Conservation (phyloP, 2,888 invertebrate species). For the Odontothrips loti region DNA sequence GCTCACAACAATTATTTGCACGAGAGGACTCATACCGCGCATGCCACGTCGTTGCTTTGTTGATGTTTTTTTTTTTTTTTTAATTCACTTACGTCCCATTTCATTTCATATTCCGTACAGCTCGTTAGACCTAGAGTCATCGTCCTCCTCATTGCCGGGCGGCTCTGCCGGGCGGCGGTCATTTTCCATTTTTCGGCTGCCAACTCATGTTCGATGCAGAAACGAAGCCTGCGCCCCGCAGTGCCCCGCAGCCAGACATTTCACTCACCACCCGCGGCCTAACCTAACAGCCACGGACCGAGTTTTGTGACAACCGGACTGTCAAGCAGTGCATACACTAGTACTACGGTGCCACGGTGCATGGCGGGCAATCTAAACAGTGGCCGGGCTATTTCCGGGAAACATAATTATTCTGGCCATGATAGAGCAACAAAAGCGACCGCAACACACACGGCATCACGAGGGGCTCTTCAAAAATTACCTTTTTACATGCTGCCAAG, state of each 20-base stretch:
- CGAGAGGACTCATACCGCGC: not conserved
- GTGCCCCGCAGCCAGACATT: too few species aligned
- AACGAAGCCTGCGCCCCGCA: too few species aligned
- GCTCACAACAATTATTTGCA: constrained; percentile 21
- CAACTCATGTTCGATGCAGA: too few species aligned
- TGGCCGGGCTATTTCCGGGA: constrained; percentile 20
- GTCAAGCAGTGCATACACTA: too few species aligned
- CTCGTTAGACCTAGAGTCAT: too few species aligned
- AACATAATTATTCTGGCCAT: not conserved
- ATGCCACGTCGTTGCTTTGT: not conserved
- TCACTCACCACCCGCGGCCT: too few species aligned
- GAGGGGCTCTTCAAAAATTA: not conserved
- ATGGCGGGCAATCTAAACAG: not conserved
- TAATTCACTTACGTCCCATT: constrained; percentile 6
- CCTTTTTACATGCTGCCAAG: not conserved
- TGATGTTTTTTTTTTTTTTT: not conserved
- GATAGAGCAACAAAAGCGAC: constrained; percentile 24
- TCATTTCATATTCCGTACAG: not conserved
- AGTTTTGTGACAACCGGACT: too few species aligned
- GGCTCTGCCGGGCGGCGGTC: too few species aligned
- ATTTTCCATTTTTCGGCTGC: too few species aligned
- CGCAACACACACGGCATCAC: not conserved
- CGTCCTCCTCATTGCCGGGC: too few species aligned
- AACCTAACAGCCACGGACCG: too few species aligned
- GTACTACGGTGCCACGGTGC: too few species aligned